Evolutionary conservation across 37 sponge, comb jelly and placozoan species (phyloP).

Genomic region (Ephydatia muelleri): DNA sequence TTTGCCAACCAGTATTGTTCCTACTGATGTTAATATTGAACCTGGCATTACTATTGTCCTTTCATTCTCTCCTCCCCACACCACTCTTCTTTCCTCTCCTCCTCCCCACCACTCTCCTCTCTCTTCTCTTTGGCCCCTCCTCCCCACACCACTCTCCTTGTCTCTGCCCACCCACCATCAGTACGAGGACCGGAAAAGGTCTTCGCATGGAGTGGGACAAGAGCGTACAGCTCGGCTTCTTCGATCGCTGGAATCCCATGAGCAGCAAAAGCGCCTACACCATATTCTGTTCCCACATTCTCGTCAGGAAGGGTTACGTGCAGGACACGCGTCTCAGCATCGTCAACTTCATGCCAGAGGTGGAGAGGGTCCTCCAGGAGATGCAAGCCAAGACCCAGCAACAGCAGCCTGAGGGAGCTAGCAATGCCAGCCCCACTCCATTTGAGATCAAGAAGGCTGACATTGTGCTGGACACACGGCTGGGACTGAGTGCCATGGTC

Average conservation of each 20-base stretch:
- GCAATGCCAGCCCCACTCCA: neutral
- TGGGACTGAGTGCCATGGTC: constrained; percentile 53
- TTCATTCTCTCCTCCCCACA: no score
- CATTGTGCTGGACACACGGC: constrained; percentile 22
- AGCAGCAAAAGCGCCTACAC: constrained; percentile 30
- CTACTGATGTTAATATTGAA: no score
- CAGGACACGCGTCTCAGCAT: constrained; percentile 28
- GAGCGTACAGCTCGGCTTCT: constrained; percentile 37
- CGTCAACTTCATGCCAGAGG: constrained; percentile 9
- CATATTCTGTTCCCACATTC: constrained; percentile 61
- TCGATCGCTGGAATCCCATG: constrained; percentile 75
- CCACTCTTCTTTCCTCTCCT: no score
- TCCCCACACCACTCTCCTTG: no score
- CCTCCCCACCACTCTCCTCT: no score
- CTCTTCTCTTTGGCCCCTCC: no score
- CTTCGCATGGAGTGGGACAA: constrained; percentile 58
- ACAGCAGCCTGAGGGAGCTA: neutral
- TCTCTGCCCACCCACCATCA: neutral
- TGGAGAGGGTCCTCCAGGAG: constrained; percentile 52
- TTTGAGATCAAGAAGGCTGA: constrained; percentile 35
- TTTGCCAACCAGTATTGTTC: no score
- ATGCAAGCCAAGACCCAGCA: neutral
- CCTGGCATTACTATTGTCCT: no score
- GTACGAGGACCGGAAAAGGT: constrained; percentile 50
- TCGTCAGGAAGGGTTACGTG: constrained; percentile 32